phyloP scores from a whole-genome alignment of 2,888 invertebrate species.

The Cryptus armator region DNA sequence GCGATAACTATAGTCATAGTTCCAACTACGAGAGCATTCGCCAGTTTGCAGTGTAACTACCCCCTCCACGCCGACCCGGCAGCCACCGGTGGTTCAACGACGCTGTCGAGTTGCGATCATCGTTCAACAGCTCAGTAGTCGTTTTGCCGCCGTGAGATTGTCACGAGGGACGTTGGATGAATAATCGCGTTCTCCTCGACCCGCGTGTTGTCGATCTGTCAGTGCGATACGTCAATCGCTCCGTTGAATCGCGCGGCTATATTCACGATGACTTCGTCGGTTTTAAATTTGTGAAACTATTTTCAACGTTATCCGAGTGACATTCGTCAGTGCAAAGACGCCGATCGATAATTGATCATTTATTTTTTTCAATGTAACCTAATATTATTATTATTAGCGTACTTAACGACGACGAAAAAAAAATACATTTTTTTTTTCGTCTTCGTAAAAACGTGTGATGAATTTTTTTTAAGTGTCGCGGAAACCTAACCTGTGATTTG shows the following conservation, averaged over 20 bases:
- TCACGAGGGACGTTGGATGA: conserved; percentile 35
- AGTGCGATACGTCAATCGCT: conserved; percentile 8
- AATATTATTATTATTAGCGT: too few species aligned
- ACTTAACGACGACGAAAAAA: too few species aligned
- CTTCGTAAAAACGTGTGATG: too few species aligned
- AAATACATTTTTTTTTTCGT: too few species aligned
- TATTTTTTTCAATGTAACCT: conserved; percentile 19
- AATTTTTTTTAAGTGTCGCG: too few species aligned
- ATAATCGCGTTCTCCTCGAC: conserved; percentile 15
- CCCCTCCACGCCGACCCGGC: conserved; percentile 25
- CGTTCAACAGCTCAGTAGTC: conserved; percentile 47
- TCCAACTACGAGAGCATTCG: not conserved
- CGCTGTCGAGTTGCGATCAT: conserved; percentile 44
- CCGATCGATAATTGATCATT: not conserved
- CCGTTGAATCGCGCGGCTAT: not conserved
- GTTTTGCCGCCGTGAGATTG: conserved; percentile 46
- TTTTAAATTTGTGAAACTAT: not conserved
- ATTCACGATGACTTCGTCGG: not conserved
- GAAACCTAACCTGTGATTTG: too few species aligned
- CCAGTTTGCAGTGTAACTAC: conserved; percentile 19
- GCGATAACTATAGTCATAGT: conserved; percentile 4
- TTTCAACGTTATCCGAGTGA: not conserved
- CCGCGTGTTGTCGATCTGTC: conserved; percentile 59
- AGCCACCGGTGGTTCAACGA: conserved; percentile 54
- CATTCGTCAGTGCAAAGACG: not conserved